Base-by-base conservation (phyloP, 2,888 invertebrate species). In the Trichopria drosophilae region DNA sequence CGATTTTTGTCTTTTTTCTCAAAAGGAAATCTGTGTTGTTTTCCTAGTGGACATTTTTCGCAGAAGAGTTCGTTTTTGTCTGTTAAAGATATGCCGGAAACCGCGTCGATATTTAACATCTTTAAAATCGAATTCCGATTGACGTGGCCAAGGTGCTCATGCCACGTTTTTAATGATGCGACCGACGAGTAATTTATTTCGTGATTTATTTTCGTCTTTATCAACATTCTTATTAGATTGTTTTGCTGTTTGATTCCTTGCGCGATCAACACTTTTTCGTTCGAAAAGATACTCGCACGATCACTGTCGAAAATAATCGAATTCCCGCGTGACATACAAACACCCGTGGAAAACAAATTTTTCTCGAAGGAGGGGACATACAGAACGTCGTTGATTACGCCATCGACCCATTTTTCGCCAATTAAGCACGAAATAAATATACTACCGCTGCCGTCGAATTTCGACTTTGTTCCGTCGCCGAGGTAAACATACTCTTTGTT, bases 401-500 rank as follows among this genome's bases (percentile, higher is more conserved):
- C 51, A 6, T 41, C 31, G 12, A 31, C 15, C 35, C 41, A 45
- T 20, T 39, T 22, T 29, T 10, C 36, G 9, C 36, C 19, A 6
- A 45, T 4, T 9, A 13, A 41, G n/a, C 45, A 16, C 32, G 39
- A 40, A 31, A 45, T 40, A 19, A 20, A 2, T 12, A 49, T 28
- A 3, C 23, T 42, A 26, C 49, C 42, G 37, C 22, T 19, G 20
- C 50, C 4, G n/a, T n/a, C n/a, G 2, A 32, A 16, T 32, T n/a
- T 9, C 15, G n/a, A n/a, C n/a, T 37, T 22, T 18, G 42, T 16
- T 35, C 18, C 35, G 7, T 41, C 41, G 13, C 41, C 40, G 46
- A 35, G 36, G 35, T 46, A 41, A 51, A 40, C 31, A 39, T 19
- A 35, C n/a, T n/a, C n/a, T n/a, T n/a, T n/a, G n/a, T n/a, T n/a